Evolutionary conservation across 1,140 invertebrate genomes (phyloP).

Genomic region (Ceratosolen fusciceps): DNA sequence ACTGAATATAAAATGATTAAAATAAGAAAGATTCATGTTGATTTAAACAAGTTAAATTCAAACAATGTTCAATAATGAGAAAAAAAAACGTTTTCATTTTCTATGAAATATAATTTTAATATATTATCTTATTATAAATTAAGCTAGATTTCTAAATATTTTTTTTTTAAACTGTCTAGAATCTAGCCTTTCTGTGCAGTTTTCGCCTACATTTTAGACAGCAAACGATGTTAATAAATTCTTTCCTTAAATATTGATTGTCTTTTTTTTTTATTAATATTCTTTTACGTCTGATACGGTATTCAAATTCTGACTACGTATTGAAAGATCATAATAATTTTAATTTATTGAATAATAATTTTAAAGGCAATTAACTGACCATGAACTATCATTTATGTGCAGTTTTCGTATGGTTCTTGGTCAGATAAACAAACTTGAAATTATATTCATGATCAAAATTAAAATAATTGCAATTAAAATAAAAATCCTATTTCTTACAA

Average conservation of each 20-base stretch:
- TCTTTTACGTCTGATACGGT: neutral
- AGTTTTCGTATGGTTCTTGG: constrained; percentile 29
- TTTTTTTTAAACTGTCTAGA: neutral
- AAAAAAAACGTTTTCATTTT: neutral
- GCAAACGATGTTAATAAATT: neutral
- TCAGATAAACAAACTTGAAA: neutral
- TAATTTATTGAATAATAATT: neutral
- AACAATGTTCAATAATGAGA: too few species aligned
- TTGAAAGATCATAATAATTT: too few species aligned
- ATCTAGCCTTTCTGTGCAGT: constrained; percentile 24
- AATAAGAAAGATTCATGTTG: too few species aligned
- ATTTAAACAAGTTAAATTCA: too few species aligned
- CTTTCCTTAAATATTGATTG: too few species aligned
- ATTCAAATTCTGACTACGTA: too few species aligned
- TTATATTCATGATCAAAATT: too few species aligned
- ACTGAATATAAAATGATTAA: too few species aligned
- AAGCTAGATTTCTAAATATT: neutral
- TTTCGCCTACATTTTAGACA: constrained; percentile 26
- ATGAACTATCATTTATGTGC: constrained; percentile 20
- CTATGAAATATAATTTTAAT: neutral
- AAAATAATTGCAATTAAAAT: neutral
- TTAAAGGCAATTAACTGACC: neutral
- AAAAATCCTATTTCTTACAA: neutral
- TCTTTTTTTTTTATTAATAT: neutral
- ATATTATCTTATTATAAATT: neutral